Evolutionary conservation across 2,888 invertebrate species (phyloP).

Genomic region (Chrysomela aeneicollis): DNA sequence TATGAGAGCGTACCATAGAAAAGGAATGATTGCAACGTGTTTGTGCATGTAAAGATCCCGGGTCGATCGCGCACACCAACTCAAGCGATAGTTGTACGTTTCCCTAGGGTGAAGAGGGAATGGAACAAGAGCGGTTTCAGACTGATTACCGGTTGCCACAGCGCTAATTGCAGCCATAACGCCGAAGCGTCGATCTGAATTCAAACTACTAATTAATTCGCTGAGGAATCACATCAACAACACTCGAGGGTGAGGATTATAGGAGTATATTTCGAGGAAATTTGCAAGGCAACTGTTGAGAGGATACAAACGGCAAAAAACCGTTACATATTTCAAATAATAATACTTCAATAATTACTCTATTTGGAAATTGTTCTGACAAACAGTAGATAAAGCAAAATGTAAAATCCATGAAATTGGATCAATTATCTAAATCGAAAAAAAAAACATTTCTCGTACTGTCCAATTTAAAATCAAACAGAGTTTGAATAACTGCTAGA

Average conservation of each 20-base stretch:
- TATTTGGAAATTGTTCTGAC: too few species aligned
- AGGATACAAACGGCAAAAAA: too few species aligned
- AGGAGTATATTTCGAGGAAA: background rate
- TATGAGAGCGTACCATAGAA: too few species aligned
- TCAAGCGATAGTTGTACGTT: background rate
- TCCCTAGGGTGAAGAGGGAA: conserved; percentile 35
- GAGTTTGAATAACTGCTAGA: too few species aligned
- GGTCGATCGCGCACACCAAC: conserved; percentile 7
- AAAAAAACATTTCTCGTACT: too few species aligned
- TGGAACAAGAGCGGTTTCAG: conserved; percentile 51
- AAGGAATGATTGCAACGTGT: background rate
- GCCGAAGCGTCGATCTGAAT: conserved; percentile 56
- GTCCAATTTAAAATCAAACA: too few species aligned
- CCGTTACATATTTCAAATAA: too few species aligned
- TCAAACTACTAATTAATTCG: conserved; percentile 47
- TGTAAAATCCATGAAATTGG: too few species aligned
- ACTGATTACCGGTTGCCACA: conserved; percentile 60
- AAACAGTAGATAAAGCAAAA: too few species aligned
- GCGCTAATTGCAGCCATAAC: conserved; percentile 59
- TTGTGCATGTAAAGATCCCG: background rate
- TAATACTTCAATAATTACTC: too few species aligned
- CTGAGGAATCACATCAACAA: background rate
- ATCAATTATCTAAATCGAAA: too few species aligned
- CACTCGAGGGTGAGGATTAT: background rate
- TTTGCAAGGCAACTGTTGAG: too few species aligned